phyloP scores from a whole-genome alignment of 1,140 invertebrate species.

The Catajapyx aquilonaris region DNA sequence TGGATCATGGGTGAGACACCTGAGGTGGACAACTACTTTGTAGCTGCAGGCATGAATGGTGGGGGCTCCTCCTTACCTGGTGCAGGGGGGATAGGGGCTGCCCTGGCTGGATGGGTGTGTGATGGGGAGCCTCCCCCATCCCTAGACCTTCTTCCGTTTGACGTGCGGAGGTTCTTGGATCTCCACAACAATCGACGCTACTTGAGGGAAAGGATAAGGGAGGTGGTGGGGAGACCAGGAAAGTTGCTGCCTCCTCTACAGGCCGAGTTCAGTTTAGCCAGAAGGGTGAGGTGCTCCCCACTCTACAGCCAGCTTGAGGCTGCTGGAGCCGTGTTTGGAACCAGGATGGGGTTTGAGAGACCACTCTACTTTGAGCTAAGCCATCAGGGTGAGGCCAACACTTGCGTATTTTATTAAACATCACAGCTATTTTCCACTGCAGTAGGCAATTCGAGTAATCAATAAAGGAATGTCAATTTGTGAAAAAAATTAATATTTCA shows the following conservation, averaged over 20 bases:
- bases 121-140: slow-evolving; percentile 38
- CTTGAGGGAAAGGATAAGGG: slow-evolving; percentile 44
- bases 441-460: slow-evolving; percentile 16
- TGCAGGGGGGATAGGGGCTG: slow-evolving; percentile 51
- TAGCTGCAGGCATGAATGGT: slow-evolving; percentile 45
- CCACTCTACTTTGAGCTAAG: slow-evolving; percentile 37
- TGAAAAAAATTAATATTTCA: too few species aligned
- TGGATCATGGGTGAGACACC: slow-evolving; percentile 50
- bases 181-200: slow-evolving; percentile 60
- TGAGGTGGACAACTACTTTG: slow-evolving; percentile 56
- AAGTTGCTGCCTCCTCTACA: slow-evolving; percentile 33
- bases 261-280: slow-evolving; percentile 38
- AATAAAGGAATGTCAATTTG: too few species aligned
- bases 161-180: slow-evolving; percentile 55
- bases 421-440: background rate
- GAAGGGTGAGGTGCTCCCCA: slow-evolving; percentile 52
- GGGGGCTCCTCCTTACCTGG: slow-evolving; percentile 35
- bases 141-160: slow-evolving; percentile 37
- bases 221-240: slow-evolving; percentile 39
- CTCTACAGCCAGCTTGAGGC: slow-evolving; percentile 53
- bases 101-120: slow-evolving; percentile 51
- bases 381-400: slow-evolving; percentile 21
- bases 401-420: background rate
- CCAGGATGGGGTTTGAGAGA: slow-evolving; percentile 70
- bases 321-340: slow-evolving; percentile 54